Evolutionary conservation across 2,888 invertebrate genomes (phyloP), one percentile per base, ranked within the genome.

Genomic region (Campaea margaritaria): DNA sequence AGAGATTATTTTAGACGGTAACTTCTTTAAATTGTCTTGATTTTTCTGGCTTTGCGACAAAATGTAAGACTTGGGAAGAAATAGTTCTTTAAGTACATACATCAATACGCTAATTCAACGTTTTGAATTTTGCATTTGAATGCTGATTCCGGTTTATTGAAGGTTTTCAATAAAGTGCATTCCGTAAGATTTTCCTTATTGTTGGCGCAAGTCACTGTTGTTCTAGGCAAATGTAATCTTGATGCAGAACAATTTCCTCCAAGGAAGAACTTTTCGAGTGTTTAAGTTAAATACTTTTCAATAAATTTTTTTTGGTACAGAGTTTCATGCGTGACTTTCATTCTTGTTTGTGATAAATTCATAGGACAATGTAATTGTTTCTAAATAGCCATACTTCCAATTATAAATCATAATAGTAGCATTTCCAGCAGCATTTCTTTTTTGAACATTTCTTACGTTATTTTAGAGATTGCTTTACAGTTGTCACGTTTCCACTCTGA

Each of bases 401-500:
- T 21, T 21, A 3, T 21, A 21, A 3, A 5, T 21, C 8, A 31
- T 31, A 7, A 31, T 5, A 31, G 9, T 1, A 9, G 7, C 31
- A 9, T 31, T 1, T 31, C 7, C 8, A 31, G 31, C 7, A 31
- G 8, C 10, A 31, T n/a, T 15, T 21, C 3, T n/a, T 43, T 21
- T 43, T 16, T 11, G 1, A 7, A 42, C 11, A 14, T 11, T 16
- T 42, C 9, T 9, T 41, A 7, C 41, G 34, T 16, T 3, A 42
- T 10, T 11, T 8, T 36, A 27, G 31, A 27, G 39, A 62, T 66
- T 39, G 57, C 52, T 70, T 65, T 59, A 59, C 48, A 47, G 56
- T 66, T 47, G 65, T 57, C 51, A 46, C 54, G 36, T 72, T 73
- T 73, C 64, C 70, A 65, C 56, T 49, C 69, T 66, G 64, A 51